Base-by-base conservation (phyloP, 2,888 invertebrate genomes). In the Fragum whitleyi region DNA sequence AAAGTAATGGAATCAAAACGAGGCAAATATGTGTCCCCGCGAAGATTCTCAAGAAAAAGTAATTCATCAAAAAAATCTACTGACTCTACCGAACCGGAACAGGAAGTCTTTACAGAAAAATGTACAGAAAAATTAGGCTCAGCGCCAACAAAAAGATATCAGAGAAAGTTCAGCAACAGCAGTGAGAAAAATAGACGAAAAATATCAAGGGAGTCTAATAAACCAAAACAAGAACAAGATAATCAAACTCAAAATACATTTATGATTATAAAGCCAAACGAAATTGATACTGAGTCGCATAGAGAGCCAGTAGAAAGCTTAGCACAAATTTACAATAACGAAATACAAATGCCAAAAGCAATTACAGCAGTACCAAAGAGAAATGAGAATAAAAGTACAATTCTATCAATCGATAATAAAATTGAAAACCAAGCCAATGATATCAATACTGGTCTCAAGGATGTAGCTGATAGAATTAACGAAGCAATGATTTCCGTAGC, bases 151-250 rank as follows among this genome's bases (percentile, higher is more conserved):
- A 16, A 19, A 5, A 83, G 67, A 57, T 81, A 79, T 57, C 72
- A 76, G 29, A 75, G 83, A 21, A 72, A 78, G 21, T 82, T 85
- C 29, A 79, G 77, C 36, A 75, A 67, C 39, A 77, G 75, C 29
- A 79, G 57, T 26, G 62, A 69, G 74, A 74, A 74, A 23, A 36
- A 19, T 19, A 32, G 51, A 65, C 32, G 53, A 23, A 67, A 65
- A 28, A n/a, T 61, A 72, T 47, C 71, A 21, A 36, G 19, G 6
- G 36, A 65, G 36, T 65, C 65, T 1, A n/a, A 42, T 42, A 23
- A 19, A 6, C 16, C 32, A 6, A 11, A 29, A 19, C 9, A 5
- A 29, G 61, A 61, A 32, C 19, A 9, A 3, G 57, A 57, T 5
- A 5, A 5, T 23, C 11, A 26, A 57, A 5, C 57, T 5, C 57